These are phyloP conservation scores for Theocolax elegans DNA, from an alignment of 1,140 invertebrate species.

Conservation along the genomic window DNA sequence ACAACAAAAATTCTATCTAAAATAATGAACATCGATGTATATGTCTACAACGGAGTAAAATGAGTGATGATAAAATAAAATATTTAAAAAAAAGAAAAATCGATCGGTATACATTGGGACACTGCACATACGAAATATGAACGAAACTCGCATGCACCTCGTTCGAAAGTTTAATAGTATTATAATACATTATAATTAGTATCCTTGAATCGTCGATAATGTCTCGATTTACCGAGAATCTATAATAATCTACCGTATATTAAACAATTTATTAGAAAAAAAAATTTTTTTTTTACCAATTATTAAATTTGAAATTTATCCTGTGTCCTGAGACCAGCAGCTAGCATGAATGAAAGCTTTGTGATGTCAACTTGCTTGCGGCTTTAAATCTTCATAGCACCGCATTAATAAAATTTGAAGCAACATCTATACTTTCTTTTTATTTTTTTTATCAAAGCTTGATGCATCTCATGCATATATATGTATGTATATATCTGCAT, in stretches of 20 bases:
- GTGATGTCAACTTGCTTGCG: slow-evolving; percentile 31
- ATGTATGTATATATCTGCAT: not conserved
- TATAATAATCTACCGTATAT: too few species aligned
- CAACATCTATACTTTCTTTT: too few species aligned
- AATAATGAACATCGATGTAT: too few species aligned
- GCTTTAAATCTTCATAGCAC: slow-evolving; percentile 28
- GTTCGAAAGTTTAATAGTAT: not conserved
- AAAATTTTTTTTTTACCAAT: too few species aligned
- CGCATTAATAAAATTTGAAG: slow-evolving; percentile 14
- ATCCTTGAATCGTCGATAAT: not conserved
- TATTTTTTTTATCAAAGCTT: slow-evolving; percentile 15
- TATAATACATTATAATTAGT: too few species aligned
- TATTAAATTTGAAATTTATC: not conserved
- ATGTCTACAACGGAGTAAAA: too few species aligned
- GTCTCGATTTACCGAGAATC: not conserved
- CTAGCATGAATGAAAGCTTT: slow-evolving; percentile 35
- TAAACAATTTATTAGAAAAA: too few species aligned
- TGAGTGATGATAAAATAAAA: too few species aligned
- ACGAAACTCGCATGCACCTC: slow-evolving; percentile 31
- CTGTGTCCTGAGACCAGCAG: slow-evolving; percentile 3
- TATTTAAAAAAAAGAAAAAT: slow-evolving; percentile 46
- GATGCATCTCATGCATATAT: slow-evolving; percentile 8
- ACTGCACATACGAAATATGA: slow-evolving; percentile 31
- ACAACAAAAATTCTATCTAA: slow-evolving; percentile 45
- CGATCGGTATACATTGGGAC: slow-evolving; percentile 50